Conservation (phyloP, 92 coral and sea anemone species). For the Epizoanthus illoricatus region DNA sequence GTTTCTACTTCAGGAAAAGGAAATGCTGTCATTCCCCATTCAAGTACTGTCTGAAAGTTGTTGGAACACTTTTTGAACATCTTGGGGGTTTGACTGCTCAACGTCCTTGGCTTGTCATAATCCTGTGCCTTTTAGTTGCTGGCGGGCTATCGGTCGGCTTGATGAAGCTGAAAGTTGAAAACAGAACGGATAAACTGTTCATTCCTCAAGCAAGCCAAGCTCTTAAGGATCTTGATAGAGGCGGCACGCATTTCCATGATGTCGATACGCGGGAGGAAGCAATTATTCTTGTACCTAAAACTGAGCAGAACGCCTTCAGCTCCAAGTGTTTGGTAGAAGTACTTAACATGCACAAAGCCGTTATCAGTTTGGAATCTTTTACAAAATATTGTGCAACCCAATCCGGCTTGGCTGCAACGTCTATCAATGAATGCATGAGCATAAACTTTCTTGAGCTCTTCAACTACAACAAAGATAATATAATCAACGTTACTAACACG, state of each 20-base stretch:
- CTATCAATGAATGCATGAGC: no score
- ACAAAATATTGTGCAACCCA: slow-evolving; percentile 33
- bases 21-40: slow-evolving; percentile 6
- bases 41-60: slow-evolving; percentile 2
- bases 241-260: slow-evolving; percentile 25
- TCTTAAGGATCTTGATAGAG: slow-evolving; percentile 41
- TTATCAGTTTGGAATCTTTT: slow-evolving; percentile 27
- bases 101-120: slow-evolving; percentile 19
- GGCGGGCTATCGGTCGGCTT: slow-evolving; percentile 22
- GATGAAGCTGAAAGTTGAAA: not conserved
- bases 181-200: slow-evolving; percentile 47
- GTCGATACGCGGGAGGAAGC: slow-evolving; percentile 40
- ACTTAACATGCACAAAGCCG: slow-evolving; percentile 27
- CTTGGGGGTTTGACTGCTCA: slow-evolving; percentile 7
- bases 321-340: slow-evolving; percentile 41
- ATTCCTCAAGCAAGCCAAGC: slow-evolving; percentile 54
- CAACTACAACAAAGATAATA: no score
- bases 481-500: no score
- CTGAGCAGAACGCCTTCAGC: slow-evolving; percentile 18
- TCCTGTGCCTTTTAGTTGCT: not conserved
- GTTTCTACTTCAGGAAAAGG: no score
- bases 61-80: slow-evolving; percentile 10
- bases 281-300: slow-evolving; percentile 32
- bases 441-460: no score
- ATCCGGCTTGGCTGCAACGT: slow-evolving; percentile 12